Percentiles rank a stretch among this genome's conserved stretches.
These are phyloP conservation scores for Cinclus cinclus DNA, from an alignment of 2,113 vertebrate species.

Conservation along the genomic window DNA sequence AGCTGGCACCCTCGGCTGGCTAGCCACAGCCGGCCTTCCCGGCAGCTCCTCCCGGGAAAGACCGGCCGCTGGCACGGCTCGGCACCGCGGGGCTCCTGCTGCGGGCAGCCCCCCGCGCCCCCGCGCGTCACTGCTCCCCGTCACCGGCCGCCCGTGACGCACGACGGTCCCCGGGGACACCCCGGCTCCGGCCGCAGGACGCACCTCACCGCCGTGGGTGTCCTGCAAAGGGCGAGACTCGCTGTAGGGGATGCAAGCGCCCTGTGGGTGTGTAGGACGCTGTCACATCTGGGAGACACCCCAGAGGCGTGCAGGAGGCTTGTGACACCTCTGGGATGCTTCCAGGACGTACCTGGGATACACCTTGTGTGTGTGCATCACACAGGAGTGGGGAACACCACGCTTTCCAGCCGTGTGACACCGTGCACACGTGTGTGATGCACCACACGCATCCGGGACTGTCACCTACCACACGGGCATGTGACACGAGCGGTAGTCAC, in stretches of 20 bases:
- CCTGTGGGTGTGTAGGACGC: rapidly evolving
- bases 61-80: background rate
- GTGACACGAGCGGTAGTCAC: background rate
- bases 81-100: background rate
- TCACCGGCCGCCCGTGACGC: background rate
- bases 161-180: background rate
- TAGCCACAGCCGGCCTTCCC: background rate
- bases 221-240: background rate
- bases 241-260: rapidly evolving
- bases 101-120: background rate
- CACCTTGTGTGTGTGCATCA: rapidly evolving
- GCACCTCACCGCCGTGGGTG: background rate
- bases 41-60: background rate
- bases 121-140: background rate
- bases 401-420: background rate
- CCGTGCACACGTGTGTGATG: rapidly evolving
- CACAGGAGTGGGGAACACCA: rapidly evolving
- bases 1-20: background rate
- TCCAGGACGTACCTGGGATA: background rate
- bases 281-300: background rate
- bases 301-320: background rate
- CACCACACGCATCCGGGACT: rapidly evolving
- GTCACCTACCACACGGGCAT: rapidly evolving
- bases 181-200: background rate
- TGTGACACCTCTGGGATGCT: background rate